Percentiles rank a stretch among this genome's conserved stretches.
Conservation (phyloP, 2,888 invertebrate genomes). For the Pristionchus japonicus region DNA sequence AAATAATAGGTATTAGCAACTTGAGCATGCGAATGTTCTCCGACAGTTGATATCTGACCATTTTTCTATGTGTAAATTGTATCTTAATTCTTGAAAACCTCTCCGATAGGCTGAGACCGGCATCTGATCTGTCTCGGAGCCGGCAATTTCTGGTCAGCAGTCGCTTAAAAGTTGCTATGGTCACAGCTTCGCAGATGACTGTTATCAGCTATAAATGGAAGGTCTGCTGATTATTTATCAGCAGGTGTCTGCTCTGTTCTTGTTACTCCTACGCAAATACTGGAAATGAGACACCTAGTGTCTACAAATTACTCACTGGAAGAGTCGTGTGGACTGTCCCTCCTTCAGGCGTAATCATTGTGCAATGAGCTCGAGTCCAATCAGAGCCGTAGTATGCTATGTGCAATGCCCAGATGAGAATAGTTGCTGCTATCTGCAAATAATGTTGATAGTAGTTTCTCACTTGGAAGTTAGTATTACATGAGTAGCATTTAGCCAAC, state of each 20-base stretch:
- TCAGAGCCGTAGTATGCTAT: neutral
- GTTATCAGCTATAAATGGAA: neutral
- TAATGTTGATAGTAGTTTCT: neutral
- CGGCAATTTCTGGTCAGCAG: neutral
- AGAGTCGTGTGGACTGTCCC: neutral
- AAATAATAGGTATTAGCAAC: neutral
- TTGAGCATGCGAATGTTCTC: neutral
- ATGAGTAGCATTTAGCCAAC: neutral
- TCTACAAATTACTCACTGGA: neutral
- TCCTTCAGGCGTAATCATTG: neutral
- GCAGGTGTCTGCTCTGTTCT: neutral
- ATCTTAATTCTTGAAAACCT: neutral
- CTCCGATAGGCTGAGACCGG: neutral
- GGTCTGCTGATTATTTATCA: too few species aligned
- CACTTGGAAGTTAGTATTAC: neutral
- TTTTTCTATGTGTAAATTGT: neutral
- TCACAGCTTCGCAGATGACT: neutral
- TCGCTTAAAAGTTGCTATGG: neutral
- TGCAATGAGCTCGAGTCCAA: neutral
- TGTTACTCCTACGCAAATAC: neutral
- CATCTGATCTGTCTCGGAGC: neutral
- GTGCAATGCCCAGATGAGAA: neutral
- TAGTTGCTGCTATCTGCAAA: neutral
- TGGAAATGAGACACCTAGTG: too few species aligned
- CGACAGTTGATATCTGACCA: neutral